A percentile compares a stretch with the other conserved stretches of the same genome.
Conservation (phyloP, 2,797 vertebrate species). For the Thalassophryne amazonica region DNA sequence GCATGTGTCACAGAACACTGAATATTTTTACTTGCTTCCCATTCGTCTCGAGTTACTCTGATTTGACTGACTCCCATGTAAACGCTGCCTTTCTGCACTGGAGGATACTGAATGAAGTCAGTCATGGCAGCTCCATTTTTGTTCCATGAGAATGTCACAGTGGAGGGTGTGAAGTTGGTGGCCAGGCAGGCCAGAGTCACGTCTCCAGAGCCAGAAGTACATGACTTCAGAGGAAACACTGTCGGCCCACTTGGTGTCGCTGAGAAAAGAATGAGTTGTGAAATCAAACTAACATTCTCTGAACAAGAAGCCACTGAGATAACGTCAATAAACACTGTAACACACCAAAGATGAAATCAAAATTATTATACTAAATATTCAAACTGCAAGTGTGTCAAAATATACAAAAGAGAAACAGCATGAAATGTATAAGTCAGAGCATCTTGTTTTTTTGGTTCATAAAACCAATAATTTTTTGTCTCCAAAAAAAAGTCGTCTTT, state of each 20-base stretch:
- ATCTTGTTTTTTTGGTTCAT: too few relatives aligned
- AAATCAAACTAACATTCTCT: not conserved
- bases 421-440: too few relatives aligned
- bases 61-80: conserved; percentile 59
- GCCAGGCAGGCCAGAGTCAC: conserved; percentile 63
- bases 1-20: conserved; percentile 30
- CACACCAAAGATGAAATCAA: too few relatives aligned
- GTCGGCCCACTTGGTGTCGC: not conserved
- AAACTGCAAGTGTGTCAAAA: too few relatives aligned
- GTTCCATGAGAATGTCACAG: conserved; percentile 49
- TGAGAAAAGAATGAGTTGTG: conserved; percentile 8
- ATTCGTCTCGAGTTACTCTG: conserved; percentile 43
- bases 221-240: conserved; percentile 49
- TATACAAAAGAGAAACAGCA: too few relatives aligned
- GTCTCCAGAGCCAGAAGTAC: not conserved
- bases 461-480: too few relatives aligned
- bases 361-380: too few relatives aligned
- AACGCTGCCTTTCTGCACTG: not conserved
- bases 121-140: not conserved
- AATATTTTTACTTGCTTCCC: rapidly evolving
- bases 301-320: too few relatives aligned
- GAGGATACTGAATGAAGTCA: conserved; percentile 60
- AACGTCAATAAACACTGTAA: too few relatives aligned
- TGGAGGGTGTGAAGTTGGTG: conserved; percentile 45
- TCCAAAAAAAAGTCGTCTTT: too few relatives aligned